Evolutionary conservation across 2,113 vertebrate genomes (phyloP).

Genomic region (Haemorhous mexicanus): DNA sequence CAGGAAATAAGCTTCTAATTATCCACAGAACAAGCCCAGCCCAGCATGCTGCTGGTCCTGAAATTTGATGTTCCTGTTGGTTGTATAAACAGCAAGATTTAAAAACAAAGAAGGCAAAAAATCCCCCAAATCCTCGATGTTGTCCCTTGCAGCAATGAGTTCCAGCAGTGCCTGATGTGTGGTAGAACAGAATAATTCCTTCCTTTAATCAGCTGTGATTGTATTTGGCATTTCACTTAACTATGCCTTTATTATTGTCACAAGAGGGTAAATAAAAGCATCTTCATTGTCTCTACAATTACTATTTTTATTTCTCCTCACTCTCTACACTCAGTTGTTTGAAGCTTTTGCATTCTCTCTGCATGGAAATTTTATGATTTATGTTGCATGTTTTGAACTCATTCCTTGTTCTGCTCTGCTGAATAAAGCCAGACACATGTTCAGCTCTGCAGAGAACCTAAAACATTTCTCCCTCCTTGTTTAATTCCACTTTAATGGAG

Average conservation of each 20-base stretch:
- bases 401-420: not conserved
- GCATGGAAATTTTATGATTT: not conserved
- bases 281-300: not conserved
- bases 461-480: not conserved
- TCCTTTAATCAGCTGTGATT: not conserved
- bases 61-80: not conserved
- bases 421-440: not conserved
- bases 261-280: not conserved
- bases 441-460: not conserved
- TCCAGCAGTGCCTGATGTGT: not conserved
- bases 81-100: not conserved
- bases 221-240: not conserved
- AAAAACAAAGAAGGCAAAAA: conserved; percentile 9
- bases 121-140: not conserved
- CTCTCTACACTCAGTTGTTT: not conserved
- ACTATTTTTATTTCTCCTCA: not conserved
- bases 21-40: not conserved
- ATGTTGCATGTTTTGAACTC: not conserved
- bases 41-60: not conserved
- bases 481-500: not conserved
- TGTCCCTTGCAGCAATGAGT: not conserved
- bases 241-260: not conserved
- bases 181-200: not conserved
- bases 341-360: not conserved
- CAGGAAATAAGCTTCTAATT: conserved; percentile 47